phyloP scores from a whole-genome alignment of 2,797 vertebrate genomes.

The Myiotriccus ornatus region DNA sequence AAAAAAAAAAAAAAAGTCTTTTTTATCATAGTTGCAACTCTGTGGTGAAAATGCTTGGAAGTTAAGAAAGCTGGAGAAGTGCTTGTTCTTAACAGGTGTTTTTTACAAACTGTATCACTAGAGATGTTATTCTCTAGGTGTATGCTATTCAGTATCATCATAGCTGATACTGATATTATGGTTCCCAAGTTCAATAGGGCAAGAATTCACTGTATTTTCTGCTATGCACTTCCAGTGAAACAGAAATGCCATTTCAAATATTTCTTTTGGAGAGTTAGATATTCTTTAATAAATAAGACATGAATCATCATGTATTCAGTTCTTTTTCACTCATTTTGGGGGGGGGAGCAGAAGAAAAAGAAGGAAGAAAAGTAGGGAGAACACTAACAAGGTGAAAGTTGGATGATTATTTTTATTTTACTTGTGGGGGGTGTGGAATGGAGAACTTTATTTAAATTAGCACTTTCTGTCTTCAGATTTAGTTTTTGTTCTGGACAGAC shows the following conservation, averaged over 20 bases:
- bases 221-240: background rate
- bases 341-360: background rate
- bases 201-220: background rate
- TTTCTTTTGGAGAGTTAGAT: background rate
- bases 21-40: background rate
- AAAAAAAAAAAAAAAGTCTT: background rate
- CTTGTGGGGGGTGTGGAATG: accelerated
- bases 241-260: background rate
- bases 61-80: background rate
- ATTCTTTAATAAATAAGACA: background rate
- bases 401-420: background rate
- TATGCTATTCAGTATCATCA: background rate
- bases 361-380: background rate
- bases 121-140: background rate
- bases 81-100: background rate
- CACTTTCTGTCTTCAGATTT: background rate
- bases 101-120: background rate
- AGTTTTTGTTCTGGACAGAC: background rate
- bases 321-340: background rate
- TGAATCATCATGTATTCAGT: background rate
- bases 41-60: background rate
- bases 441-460: background rate
- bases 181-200: background rate
- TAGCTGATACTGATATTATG: background rate
- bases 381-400: background rate